Conservation (phyloP, 2,113 vertebrate species). For the Caretta caretta region DNA sequence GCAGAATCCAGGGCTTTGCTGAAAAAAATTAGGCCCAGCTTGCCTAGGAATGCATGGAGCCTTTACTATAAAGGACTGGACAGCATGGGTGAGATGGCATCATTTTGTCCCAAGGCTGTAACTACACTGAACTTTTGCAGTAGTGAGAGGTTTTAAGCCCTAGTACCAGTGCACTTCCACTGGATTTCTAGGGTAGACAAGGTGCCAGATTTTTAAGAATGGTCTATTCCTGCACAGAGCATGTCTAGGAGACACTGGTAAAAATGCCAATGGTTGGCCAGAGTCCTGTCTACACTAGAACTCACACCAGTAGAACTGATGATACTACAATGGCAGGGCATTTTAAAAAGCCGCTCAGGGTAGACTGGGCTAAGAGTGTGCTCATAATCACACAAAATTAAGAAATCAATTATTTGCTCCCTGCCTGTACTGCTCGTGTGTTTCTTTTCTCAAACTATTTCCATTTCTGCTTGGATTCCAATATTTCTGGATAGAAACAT, state of each 20-base stretch:
- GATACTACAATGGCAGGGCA: background rate
- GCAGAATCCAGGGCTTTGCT: background rate
- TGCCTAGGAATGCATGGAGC: background rate
- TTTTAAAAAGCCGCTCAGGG: background rate
- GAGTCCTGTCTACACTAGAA: background rate
- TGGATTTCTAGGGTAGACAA: accelerated
- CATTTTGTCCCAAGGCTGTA: accelerated
- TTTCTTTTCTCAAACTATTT: background rate
- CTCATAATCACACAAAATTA: background rate
- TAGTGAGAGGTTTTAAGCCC: too few relatives aligned
- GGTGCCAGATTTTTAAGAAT: background rate
- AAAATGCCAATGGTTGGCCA: background rate
- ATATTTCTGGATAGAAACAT: background rate
- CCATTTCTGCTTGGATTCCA: background rate
- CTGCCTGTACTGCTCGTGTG: background rate
- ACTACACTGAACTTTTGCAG: background rate
- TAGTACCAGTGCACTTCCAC: background rate
- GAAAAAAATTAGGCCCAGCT: accelerated
- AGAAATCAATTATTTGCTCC: background rate
- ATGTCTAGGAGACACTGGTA: background rate
- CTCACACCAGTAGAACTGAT: background rate
- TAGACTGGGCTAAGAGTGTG: background rate
- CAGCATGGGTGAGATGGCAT: accelerated
- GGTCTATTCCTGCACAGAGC: background rate
- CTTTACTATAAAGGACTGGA: background rate